phyloP scores from a whole-genome alignment of 2,113 vertebrate species.

The Halichoeres trimaculatus region DNA sequence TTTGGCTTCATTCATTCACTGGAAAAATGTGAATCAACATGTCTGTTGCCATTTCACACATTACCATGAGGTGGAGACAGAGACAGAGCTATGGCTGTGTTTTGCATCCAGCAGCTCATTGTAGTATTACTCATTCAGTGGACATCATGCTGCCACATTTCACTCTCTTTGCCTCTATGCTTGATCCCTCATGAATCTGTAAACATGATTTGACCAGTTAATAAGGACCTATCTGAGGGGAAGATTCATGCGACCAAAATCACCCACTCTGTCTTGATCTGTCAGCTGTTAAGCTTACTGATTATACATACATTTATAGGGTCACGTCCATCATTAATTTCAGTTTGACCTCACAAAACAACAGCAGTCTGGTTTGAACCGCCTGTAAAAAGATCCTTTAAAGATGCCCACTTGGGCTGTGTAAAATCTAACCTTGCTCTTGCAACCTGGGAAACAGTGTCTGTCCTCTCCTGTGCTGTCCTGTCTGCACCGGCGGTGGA shows the following conservation, averaged over 20 bases:
- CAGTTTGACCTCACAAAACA: conserved; percentile 79
- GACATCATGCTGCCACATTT: conserved; percentile 49
- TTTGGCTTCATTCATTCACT: neutral
- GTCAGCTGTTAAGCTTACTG: conserved; percentile 67
- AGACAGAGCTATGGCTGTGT: conserved; percentile 68
- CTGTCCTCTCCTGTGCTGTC: conserved; percentile 36
- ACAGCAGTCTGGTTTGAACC: conserved; percentile 68
- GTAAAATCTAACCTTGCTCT: conserved; percentile 78
- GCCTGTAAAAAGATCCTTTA: conserved; percentile 68
- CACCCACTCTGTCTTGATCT: conserved; percentile 48
- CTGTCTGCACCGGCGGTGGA: conserved; percentile 28
- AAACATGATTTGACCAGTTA: conserved; percentile 74
- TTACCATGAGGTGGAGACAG: conserved; percentile 82
- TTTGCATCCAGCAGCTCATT: conserved; percentile 36
- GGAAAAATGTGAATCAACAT: neutral
- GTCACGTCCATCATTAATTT: conserved; percentile 74
- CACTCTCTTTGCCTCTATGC: conserved; percentile 40
- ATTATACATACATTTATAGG: conserved; percentile 74
- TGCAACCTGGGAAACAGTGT: conserved; percentile 35
- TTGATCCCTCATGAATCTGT: conserved; percentile 71
- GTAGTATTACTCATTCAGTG: conserved; percentile 61
- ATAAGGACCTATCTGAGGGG: conserved; percentile 58
- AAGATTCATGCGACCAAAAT: conserved; percentile 54
- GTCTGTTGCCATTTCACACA: conserved; percentile 38
- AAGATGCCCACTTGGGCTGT: conserved; percentile 52